These are phyloP conservation scores for Gallirallus australis DNA, from an alignment of 2,797 vertebrate genomes.

Conservation along the genomic window DNA sequence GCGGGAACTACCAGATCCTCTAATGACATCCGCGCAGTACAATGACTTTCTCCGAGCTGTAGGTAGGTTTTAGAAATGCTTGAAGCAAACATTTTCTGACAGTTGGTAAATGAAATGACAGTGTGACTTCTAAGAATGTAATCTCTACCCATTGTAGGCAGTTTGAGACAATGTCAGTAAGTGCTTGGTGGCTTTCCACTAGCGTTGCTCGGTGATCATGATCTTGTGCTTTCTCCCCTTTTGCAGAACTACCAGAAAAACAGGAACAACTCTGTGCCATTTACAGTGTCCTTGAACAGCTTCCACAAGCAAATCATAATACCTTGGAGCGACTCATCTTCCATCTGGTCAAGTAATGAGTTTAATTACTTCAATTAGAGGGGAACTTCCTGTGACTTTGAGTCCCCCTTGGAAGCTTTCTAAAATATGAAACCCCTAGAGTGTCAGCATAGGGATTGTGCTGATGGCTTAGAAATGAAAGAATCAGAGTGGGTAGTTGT, in stretches of 20 bases:
- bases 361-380: not conserved
- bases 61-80: slow-evolving; percentile 80
- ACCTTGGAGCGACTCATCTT: slow-evolving; percentile 94
- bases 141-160: not conserved
- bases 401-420: not conserved
- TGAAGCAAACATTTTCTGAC: not conserved
- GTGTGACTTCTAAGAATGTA: not conserved
- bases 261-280: slow-evolving; percentile 92
- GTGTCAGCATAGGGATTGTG: not conserved
- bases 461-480: not conserved
- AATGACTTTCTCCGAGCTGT: slow-evolving; percentile 93
- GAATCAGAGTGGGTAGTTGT: not conserved
- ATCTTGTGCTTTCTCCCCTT: not conserved
- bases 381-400: not conserved
- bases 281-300: slow-evolving; percentile 91
- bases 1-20: slow-evolving; percentile 92
- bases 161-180: not conserved
- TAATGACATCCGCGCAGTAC: slow-evolving; percentile 95
- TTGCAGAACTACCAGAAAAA: slow-evolving; percentile 92
- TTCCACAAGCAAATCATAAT: slow-evolving; percentile 88
- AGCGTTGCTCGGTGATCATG: not conserved
- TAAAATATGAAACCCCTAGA: not conserved
- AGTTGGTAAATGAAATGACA: not conserved
- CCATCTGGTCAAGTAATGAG: slow-evolving; percentile 92
- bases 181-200: not conserved